Percentiles rank a stretch among this genome's conserved stretches.
Conservation (phyloP, 2,888 invertebrate species). For the Nomada lathburiana region DNA sequence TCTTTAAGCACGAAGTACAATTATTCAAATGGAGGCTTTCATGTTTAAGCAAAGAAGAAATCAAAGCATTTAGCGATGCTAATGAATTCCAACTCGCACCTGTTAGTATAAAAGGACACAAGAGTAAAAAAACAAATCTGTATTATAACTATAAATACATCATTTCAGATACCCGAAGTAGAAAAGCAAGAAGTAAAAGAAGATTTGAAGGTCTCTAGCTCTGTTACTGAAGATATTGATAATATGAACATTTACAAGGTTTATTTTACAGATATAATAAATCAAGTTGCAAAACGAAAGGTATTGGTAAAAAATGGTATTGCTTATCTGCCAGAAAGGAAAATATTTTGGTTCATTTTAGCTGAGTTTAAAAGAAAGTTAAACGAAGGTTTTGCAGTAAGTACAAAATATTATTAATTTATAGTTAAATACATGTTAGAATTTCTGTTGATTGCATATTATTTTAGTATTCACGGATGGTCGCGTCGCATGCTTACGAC, state of each 20-base stretch:
- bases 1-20: slow-evolving; percentile 94
- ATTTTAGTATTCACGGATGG: slow-evolving; percentile 41
- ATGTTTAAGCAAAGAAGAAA: slow-evolving; percentile 87
- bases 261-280: slow-evolving; percentile 93
- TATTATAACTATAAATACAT: slow-evolving; percentile 10
- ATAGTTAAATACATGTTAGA: not conserved
- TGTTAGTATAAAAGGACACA: slow-evolving; percentile 70
- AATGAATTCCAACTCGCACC: slow-evolving; percentile 89
- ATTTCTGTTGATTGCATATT: not conserved
- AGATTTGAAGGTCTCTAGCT: slow-evolving; percentile 84
- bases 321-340: slow-evolving; percentile 94
- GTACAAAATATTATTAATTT: slow-evolving; percentile 62
- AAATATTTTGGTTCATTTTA: slow-evolving; percentile 93
- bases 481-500: slow-evolving; percentile 22
- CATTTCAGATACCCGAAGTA: slow-evolving; percentile 86
- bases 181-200: slow-evolving; percentile 87
- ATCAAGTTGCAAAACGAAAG: slow-evolving; percentile 92
- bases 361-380: slow-evolving; percentile 90
- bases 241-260: slow-evolving; percentile 91
- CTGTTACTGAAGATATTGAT: slow-evolving; percentile 85
- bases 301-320: slow-evolving; percentile 92
- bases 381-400: slow-evolving; percentile 89
- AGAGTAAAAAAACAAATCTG: not conserved
- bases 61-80: slow-evolving; percentile 88
- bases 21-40: slow-evolving; percentile 93